Evolutionary conservation across 2,113 vertebrate species (phyloP).

Genomic region (Baryphthengus martii): DNA sequence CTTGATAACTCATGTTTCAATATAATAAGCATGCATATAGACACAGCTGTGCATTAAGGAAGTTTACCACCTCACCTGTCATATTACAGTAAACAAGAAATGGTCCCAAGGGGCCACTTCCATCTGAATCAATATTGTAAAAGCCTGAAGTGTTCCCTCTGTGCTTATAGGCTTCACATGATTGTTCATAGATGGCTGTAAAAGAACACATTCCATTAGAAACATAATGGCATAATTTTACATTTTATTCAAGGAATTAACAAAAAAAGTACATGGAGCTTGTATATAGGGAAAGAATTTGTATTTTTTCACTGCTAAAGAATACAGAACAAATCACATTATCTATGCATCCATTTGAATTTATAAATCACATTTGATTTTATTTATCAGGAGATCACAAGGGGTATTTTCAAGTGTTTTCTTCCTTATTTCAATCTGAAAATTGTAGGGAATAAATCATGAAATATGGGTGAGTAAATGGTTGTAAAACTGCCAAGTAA

Average conservation of each 20-base stretch:
- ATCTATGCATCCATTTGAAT: background rate
- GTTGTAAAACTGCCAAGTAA: background rate
- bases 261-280: background rate
- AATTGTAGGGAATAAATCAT: background rate
- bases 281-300: background rate
- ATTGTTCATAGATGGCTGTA: constrained; percentile 89
- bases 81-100: constrained; percentile 93
- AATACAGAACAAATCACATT: background rate
- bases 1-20: background rate
- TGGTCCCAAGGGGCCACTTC: constrained; percentile 87
- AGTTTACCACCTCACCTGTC: constrained; percentile 83
- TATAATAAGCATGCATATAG: constrained; percentile 7
- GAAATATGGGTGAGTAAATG: background rate
- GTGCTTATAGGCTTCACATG: constrained; percentile 95
- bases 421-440: background rate
- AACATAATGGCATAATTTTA: background rate
- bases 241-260: background rate
- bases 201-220: constrained; percentile 30
- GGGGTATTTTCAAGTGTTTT: background rate
- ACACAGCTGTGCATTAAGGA: constrained; percentile 19
- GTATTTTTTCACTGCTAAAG: background rate
- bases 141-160: constrained; percentile 87
- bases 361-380: background rate
- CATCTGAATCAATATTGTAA: constrained; percentile 89
- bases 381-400: background rate